phyloP scores from a whole-genome alignment of 2,888 invertebrate genomes.

The Operophtera brumata region DNA sequence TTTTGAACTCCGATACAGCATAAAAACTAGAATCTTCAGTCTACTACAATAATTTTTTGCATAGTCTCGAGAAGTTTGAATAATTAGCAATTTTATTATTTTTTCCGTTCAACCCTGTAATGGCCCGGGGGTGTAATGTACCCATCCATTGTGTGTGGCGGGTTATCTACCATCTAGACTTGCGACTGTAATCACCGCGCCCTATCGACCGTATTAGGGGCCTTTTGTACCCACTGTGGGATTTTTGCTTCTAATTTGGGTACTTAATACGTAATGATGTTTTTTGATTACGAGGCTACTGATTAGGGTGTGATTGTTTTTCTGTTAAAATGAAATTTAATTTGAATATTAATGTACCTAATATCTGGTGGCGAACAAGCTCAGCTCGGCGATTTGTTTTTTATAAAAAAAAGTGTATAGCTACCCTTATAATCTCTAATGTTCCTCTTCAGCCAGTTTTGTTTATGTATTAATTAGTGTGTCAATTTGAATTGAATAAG shows the following conservation, averaged over 20 bases:
- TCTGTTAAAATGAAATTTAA: background rate
- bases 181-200: constrained; percentile 56
- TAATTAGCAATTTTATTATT: constrained; percentile 9
- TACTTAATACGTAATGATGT: constrained; percentile 10
- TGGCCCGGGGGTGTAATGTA: constrained; percentile 60
- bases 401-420: no score
- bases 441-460: no score
- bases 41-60: background rate
- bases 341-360: no score
- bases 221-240: constrained; percentile 32
- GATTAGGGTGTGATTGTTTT: background rate
- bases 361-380: no score
- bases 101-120: constrained; percentile 51
- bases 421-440: no score
- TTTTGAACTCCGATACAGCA: no score
- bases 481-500: no score
- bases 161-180: constrained; percentile 74
- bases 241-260: constrained; percentile 26
- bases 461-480: no score
- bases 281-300: constrained; percentile 1
- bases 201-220: constrained; percentile 50
- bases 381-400: no score
- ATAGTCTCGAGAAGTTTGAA: constrained; percentile 5
- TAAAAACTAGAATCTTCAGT: no score
- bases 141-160: constrained; percentile 46